Conservation (phyloP, 2,888 invertebrate genomes). For the Drosophila diplacantha region DNA sequence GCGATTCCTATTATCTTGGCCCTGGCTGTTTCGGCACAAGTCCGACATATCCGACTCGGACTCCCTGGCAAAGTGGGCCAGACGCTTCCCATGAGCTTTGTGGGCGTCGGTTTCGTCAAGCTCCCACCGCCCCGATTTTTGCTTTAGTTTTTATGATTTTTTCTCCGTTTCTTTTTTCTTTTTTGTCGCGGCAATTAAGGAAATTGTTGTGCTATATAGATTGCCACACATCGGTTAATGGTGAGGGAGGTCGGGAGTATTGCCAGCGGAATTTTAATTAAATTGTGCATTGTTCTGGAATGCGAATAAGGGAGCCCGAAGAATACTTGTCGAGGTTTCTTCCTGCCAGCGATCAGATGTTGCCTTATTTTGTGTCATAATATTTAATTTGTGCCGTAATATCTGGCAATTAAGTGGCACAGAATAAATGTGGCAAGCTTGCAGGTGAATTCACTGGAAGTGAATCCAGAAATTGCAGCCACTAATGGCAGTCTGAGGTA, state of each 20-base stretch:
- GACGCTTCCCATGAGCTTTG: conserved; percentile 28
- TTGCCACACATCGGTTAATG: conserved; percentile 31
- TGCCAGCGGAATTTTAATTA: conserved; percentile 20
- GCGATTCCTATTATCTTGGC: background rate
- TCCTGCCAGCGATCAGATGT: background rate
- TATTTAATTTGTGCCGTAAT: background rate
- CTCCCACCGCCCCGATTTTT: conserved; percentile 7
- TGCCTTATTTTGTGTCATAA: background rate
- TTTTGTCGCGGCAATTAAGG: conserved; percentile 30
- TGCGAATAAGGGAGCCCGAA: no score
- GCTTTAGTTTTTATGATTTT: conserved; percentile 30
- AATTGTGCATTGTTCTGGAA: conserved; percentile 24
- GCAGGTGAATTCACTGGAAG: background rate
- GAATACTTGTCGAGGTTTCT: background rate
- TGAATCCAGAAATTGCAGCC: conserved; percentile 15
- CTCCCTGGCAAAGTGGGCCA: conserved; percentile 30
- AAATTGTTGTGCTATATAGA: conserved; percentile 23
- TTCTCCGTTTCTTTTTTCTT: background rate
- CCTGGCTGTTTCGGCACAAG: conserved; percentile 5
- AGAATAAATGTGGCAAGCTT: background rate
- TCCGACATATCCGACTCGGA: conserved; percentile 10
- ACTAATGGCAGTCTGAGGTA: conserved; percentile 10
- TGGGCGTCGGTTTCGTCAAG: conserved; percentile 23
- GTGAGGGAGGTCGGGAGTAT: conserved; percentile 31
- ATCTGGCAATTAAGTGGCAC: background rate